These are phyloP conservation scores for Drosophila acutilabella DNA, from an alignment of 2,888 invertebrate genomes.

Conservation along the genomic window DNA sequence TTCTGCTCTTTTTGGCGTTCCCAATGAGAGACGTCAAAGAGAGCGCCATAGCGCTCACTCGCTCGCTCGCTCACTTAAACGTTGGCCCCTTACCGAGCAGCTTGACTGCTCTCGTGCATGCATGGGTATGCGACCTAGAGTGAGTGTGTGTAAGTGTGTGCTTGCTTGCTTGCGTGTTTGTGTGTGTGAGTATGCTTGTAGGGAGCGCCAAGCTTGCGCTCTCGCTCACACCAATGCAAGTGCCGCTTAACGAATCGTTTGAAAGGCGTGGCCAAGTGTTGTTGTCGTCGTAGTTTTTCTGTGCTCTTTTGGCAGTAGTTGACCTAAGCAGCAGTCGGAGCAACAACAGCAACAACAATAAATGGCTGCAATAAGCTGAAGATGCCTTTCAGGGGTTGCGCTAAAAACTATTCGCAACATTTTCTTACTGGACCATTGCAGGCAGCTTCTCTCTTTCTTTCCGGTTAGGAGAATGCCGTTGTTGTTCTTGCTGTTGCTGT, in stretches of 20 bases:
- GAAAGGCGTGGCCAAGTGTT: slow-evolving; percentile 69
- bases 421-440: slow-evolving; percentile 76
- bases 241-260: slow-evolving; percentile 43
- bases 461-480: slow-evolving; percentile 38
- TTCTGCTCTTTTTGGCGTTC: slow-evolving; percentile 52
- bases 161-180: background rate
- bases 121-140: slow-evolving; percentile 11
- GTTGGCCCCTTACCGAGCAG: slow-evolving; percentile 33
- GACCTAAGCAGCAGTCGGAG: slow-evolving; percentile 61
- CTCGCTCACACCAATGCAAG: slow-evolving; percentile 60
- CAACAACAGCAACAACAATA: slow-evolving; percentile 37
- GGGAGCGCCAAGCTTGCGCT: slow-evolving; percentile 68
- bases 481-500: slow-evolving; percentile 28
- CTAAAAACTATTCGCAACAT: slow-evolving; percentile 74
- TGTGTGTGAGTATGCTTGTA: slow-evolving; percentile 42
- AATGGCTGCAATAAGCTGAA: slow-evolving; percentile 67
- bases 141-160: slow-evolving; percentile 1
- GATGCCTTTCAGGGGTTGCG: slow-evolving; percentile 64
- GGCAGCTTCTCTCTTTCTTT: slow-evolving; percentile 62
- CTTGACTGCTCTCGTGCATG: slow-evolving; percentile 33
- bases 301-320: slow-evolving; percentile 74
- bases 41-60: slow-evolving; percentile 47
- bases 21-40: slow-evolving; percentile 61
- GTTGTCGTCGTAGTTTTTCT: slow-evolving; percentile 64
- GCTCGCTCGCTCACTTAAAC: slow-evolving; percentile 37